Evolutionary conservation across 2,113 vertebrate species (phyloP).

Genomic region (Daboia siamensis): DNA sequence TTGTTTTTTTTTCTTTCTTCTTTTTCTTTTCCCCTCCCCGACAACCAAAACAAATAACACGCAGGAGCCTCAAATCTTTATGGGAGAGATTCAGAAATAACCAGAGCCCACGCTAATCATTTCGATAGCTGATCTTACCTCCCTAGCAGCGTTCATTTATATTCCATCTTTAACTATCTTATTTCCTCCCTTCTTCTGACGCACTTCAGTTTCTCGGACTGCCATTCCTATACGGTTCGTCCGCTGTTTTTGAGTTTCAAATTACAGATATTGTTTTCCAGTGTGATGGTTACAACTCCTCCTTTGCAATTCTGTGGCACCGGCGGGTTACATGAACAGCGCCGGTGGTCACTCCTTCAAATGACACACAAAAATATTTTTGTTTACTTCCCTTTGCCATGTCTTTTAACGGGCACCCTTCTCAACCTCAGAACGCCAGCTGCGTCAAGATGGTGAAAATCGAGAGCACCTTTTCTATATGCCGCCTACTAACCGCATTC

Average conservation of each 20-base stretch:
- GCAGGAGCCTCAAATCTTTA: neutral
- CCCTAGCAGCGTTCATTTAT: neutral
- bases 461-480: neutral
- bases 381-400: neutral
- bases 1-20: accelerated
- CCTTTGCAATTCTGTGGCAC: neutral
- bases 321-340: neutral
- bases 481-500: neutral
- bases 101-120: too few relatives aligned
- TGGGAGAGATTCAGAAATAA: neutral
- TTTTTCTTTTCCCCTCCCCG: neutral
- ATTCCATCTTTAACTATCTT: neutral
- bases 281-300: neutral
- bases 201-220: neutral
- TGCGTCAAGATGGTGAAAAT: neutral
- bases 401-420: neutral
- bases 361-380: neutral
- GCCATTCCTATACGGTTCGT: neutral
- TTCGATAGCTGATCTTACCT: neutral
- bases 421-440: neutral
- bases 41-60: neutral
- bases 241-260: neutral
- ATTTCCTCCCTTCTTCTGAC: neutral
- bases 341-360: neutral
- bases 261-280: neutral